A percentile compares a stretch with the other conserved stretches of the same genome.
Conservation (phyloP, 1,140 invertebrate genomes). For the Bombus pyrosoma region DNA sequence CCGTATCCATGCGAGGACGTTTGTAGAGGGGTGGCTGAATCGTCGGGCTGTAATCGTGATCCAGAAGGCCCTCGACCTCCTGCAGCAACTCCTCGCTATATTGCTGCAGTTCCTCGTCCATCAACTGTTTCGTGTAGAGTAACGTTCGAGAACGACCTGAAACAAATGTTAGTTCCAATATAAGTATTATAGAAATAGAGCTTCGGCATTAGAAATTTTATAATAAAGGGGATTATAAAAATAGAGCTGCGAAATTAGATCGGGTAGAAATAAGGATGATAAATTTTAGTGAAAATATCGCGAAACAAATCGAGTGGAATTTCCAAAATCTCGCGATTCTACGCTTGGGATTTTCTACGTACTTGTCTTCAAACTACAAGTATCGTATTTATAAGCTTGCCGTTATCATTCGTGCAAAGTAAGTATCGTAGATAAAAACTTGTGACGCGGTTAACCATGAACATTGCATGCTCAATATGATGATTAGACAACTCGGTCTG, state of each 20-base stretch:
- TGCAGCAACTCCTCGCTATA: conserved; percentile 78
- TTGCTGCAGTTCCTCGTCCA: conserved; percentile 79
- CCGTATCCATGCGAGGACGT: conserved; percentile 69
- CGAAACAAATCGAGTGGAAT: background rate
- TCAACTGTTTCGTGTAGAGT: conserved; percentile 77
- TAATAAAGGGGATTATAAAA: no score
- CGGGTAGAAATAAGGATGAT: background rate
- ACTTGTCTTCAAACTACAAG: background rate
- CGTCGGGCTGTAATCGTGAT: conserved; percentile 81
- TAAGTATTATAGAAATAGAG: background rate
- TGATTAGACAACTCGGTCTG: background rate
- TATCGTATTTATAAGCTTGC: background rate
- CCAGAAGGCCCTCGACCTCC: conserved; percentile 75
- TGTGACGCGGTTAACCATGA: background rate
- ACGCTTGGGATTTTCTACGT: background rate
- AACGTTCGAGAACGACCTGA: conserved; percentile 80
- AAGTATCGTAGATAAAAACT: background rate
- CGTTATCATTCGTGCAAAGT: background rate
- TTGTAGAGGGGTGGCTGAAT: conserved; percentile 75
- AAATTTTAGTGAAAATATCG: background rate
- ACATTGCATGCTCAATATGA: background rate
- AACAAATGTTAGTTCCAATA: conserved; percentile 24
- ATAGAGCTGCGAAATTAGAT: no score
- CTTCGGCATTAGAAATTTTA: no score
- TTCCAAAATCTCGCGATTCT: background rate